Percentiles rank a stretch among this genome's conserved stretches.
Evolutionary conservation across 2,113 vertebrate species (phyloP).

Genomic region (Natator depressus): DNA sequence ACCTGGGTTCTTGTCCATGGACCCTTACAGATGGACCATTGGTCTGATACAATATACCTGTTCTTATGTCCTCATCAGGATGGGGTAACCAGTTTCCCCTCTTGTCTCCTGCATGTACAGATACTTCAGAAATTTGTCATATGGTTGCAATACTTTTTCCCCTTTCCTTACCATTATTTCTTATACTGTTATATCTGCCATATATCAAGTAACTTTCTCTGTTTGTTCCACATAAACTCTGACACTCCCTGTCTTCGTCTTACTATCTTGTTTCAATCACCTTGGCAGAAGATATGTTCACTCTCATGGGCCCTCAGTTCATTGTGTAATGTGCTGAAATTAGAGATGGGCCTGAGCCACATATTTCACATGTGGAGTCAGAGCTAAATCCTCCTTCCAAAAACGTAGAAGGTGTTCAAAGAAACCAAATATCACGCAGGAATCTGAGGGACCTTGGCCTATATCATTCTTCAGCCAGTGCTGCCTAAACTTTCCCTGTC

Average conservation of each 20-base stretch:
- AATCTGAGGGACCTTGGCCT: background rate
- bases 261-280: background rate
- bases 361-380: background rate
- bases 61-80: background rate
- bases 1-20: background rate
- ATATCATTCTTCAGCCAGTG: background rate
- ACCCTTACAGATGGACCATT: background rate
- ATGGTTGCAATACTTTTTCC: background rate
- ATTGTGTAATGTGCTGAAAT: background rate
- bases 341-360: background rate
- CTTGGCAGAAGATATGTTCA: background rate
- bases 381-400: background rate
- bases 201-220: background rate
- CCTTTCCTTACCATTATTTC: background rate
- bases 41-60: background rate
- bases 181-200: background rate
- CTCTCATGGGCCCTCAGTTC: background rate
- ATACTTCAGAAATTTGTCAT: background rate
- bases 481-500: background rate
- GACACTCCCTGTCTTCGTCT: background rate
- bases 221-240: accelerated
- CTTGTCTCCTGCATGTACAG: background rate
- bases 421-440: background rate
- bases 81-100: background rate
- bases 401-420: background rate